Percentiles rank a stretch among this genome's conserved stretches.
These are phyloP conservation scores for Laothoe populi DNA, from an alignment of 2,888 invertebrate species.

Conservation along the genomic window DNA sequence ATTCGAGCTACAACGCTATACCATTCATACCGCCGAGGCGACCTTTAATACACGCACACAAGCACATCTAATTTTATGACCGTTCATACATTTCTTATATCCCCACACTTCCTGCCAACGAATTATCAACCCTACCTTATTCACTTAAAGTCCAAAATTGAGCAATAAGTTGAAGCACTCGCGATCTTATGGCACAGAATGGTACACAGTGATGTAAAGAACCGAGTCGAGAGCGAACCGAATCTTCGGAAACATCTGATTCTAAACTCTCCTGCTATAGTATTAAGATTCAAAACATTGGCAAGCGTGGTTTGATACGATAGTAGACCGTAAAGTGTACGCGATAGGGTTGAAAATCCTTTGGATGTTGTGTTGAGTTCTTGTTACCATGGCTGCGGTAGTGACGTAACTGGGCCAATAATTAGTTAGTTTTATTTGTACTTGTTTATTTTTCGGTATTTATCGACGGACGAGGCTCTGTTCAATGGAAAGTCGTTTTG, in stretches of 20 bases:
- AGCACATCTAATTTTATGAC: slow-evolving; percentile 64
- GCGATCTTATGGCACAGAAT: slow-evolving; percentile 39
- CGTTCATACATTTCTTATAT: slow-evolving; percentile 28
- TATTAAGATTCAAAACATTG: slow-evolving; percentile 11
- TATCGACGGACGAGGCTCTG: slow-evolving; percentile 19
- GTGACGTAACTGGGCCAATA: slow-evolving; percentile 30
- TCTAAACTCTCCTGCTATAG: slow-evolving; percentile 2
- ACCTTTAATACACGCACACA: slow-evolving; percentile 75
- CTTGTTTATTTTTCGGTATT: slow-evolving; percentile 24
- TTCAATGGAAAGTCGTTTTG: slow-evolving; percentile 20
- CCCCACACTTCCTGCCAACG: background rate
- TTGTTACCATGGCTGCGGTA: slow-evolving; percentile 19
- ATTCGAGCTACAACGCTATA: slow-evolving; percentile 58
- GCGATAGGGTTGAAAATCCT: background rate
- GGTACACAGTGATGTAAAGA: slow-evolving; percentile 38
- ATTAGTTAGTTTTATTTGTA: slow-evolving; percentile 27
- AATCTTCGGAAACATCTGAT: slow-evolving; percentile 20
- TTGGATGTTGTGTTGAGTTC: background rate
- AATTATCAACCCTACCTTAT: background rate
- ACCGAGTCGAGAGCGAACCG: slow-evolving; percentile 31
- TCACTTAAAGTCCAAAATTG: slow-evolving; percentile 8
- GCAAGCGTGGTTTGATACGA: background rate
- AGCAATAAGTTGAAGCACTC: slow-evolving; percentile 29
- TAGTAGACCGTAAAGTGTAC: background rate
- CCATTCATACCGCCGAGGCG: slow-evolving; percentile 51